These are phyloP conservation scores for Cebus imitator DNA, from an alignment of 2,113 vertebrate genomes.

Conservation along the genomic window DNA sequence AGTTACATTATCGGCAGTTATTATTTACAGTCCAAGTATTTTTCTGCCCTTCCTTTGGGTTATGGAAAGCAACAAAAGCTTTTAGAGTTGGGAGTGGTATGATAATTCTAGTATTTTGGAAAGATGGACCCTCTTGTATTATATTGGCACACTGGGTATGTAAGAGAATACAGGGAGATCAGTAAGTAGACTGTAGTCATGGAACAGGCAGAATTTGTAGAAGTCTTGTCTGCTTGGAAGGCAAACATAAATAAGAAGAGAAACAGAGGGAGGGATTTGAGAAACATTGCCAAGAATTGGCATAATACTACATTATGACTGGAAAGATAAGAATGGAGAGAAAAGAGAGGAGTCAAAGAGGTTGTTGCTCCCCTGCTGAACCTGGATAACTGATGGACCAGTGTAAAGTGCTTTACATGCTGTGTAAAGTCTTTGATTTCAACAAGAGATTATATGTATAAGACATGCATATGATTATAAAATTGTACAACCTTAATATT, in stretches of 20 bases:
- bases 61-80: neutral
- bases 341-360: neutral
- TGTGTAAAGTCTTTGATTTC: neutral
- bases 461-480: neutral
- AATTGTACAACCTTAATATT: neutral
- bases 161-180: neutral
- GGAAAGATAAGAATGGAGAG: neutral
- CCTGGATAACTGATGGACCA: neutral
- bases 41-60: neutral
- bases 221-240: neutral
- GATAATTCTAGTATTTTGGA: neutral
- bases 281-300: neutral
- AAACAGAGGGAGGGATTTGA: neutral
- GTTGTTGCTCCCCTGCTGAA: too few species aligned
- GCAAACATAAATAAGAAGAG: neutral
- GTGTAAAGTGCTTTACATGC: neutral
- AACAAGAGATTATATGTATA: neutral
- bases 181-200: neutral
- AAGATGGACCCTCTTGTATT: neutral
- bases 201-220: neutral
- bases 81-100: neutral
- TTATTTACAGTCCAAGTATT: accelerated
- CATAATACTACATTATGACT: neutral
- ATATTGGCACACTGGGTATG: accelerated
- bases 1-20: neutral